phyloP scores from a whole-genome alignment of 2,797 vertebrate genomes.

The Avahi laniger region DNA sequence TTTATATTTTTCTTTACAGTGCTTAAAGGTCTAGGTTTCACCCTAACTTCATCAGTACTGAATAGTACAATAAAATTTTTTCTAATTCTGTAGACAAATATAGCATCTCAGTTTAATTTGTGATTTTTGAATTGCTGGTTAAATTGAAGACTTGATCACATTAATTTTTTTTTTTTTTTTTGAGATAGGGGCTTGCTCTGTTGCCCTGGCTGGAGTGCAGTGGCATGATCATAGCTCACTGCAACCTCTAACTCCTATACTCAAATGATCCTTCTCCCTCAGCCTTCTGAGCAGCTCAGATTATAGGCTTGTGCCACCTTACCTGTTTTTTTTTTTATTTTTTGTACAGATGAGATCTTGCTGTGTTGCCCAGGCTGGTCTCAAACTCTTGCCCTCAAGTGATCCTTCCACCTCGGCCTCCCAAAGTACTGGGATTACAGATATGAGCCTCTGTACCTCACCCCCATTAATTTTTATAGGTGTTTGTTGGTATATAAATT shows the following conservation, averaged over 20 bases:
- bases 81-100: constrained; percentile 23
- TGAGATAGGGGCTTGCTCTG: background rate
- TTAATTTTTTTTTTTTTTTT: background rate
- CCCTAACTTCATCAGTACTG: background rate
- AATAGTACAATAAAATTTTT: background rate
- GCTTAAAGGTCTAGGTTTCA: background rate
- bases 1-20: background rate
- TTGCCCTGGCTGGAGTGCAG: background rate
- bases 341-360: background rate
- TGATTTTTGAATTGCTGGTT: background rate
- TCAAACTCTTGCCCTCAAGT: background rate
- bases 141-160: background rate
- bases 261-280: background rate
- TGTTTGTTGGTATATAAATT: background rate
- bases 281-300: background rate
- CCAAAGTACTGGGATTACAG: background rate
- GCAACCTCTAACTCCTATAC: background rate
- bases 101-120: background rate
- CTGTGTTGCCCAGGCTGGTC: background rate
- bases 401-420: background rate
- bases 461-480: constrained; percentile 4
- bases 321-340: background rate
- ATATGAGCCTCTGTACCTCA: background rate
- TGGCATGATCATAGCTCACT: background rate
- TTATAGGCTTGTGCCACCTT: background rate